Conservation (phyloP, 2,113 vertebrate species). For the Ramphastos sulfuratus region DNA sequence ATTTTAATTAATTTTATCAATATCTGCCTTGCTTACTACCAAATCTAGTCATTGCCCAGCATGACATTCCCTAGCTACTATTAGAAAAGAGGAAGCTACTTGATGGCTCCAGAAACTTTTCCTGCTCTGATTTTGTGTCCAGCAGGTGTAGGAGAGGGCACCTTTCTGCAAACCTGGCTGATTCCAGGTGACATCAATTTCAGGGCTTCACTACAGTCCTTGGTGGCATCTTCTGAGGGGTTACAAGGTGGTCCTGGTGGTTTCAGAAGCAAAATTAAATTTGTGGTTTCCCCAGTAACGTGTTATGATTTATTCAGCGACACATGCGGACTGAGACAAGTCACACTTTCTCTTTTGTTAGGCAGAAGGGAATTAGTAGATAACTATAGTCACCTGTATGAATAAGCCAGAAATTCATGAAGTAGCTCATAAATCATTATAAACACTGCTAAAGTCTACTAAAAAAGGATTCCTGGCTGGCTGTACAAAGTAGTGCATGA, state of each 20-base stretch:
- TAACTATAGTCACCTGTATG: conserved; percentile 77
- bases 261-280: conserved; percentile 78
- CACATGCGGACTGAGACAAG: conserved; percentile 64
- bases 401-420: conserved; percentile 82
- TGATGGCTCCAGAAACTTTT: background rate
- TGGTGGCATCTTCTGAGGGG: conserved; percentile 70
- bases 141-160: background rate
- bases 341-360: conserved; percentile 77
- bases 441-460: conserved; percentile 74
- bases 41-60: background rate
- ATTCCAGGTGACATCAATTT: background rate
- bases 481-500: conserved; percentile 63
- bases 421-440: conserved; percentile 83
- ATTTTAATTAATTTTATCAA: background rate
- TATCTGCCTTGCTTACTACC: background rate
- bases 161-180: background rate
- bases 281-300: conserved; percentile 68
- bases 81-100: background rate
- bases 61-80: background rate
- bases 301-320: conserved; percentile 69
- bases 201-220: conserved; percentile 41
- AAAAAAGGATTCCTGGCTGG: conserved; percentile 71
- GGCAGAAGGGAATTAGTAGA: conserved; percentile 74
- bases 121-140: background rate
- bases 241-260: conserved; percentile 77